These are phyloP conservation scores for Brachionus rubens DNA, from an alignment of 1,140 invertebrate species.

Conservation along the genomic window DNA sequence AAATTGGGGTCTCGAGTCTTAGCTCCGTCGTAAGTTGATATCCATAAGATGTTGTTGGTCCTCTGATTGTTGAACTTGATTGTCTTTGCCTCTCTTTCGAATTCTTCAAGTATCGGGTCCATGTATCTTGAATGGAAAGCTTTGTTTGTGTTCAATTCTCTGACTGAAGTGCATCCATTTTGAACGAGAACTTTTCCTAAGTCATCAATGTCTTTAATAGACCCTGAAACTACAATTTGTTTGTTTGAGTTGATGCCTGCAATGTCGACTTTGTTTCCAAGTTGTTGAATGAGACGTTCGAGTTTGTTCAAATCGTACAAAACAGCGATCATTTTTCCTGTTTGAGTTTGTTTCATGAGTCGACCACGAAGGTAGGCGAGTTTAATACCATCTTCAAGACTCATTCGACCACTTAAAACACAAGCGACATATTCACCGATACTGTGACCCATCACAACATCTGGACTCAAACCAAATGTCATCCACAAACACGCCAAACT, in stretches of 20 bases:
- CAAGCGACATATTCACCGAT: constrained; percentile 16
- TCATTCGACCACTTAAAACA: background rate
- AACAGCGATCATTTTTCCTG: background rate
- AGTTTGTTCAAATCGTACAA: background rate
- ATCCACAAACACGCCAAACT: background rate
- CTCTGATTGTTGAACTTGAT: background rate
- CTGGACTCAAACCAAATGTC: background rate
- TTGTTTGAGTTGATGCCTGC: background rate
- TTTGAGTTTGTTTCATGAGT: background rate
- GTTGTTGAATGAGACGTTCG: background rate
- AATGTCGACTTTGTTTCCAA: background rate
- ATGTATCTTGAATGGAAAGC: constrained; percentile 15
- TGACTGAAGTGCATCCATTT: background rate
- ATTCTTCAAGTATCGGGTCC: background rate
- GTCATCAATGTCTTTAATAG: background rate
- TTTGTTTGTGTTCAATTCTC: constrained; percentile 1
- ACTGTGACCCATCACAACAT: constrained; percentile 8
- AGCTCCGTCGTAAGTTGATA: background rate
- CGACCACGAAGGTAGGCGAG: too few species aligned
- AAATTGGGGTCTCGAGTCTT: background rate
- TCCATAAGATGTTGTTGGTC: background rate
- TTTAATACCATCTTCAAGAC: too few species aligned
- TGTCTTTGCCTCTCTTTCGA: background rate
- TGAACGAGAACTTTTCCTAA: background rate
- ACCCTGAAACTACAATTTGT: background rate